phyloP scores from a whole-genome alignment of 2,888 invertebrate genomes.

The Dolichomitus sp. region DNA sequence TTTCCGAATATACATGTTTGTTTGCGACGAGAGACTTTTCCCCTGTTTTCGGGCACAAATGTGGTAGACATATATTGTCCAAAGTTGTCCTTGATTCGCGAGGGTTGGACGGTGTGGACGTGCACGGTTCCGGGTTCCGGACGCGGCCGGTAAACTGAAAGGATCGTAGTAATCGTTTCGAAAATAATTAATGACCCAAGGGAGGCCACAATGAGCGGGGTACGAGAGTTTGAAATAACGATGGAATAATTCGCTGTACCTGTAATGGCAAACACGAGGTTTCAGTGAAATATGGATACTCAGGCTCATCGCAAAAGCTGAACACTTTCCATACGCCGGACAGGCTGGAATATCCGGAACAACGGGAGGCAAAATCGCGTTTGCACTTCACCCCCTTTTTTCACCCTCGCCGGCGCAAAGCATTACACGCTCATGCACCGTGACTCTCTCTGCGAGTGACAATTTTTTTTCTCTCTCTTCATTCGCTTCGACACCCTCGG shows the following conservation, averaged over 20 bases:
- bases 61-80: neutral
- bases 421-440: constrained; percentile 14
- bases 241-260: constrained; percentile 52
- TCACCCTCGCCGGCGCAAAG: constrained; percentile 21
- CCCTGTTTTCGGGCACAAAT: neutral
- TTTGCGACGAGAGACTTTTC: constrained; percentile 22
- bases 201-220: constrained; percentile 50
- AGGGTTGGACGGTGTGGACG: constrained; percentile 20
- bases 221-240: constrained; percentile 26
- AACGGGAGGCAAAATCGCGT: constrained; percentile 39
- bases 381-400: constrained; percentile 25
- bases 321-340: neutral
- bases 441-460: constrained; percentile 17
- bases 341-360: neutral
- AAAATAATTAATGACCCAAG: constrained; percentile 69
- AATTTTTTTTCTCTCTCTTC: constrained; percentile 18
- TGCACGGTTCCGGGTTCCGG: constrained; percentile 7
- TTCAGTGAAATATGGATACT: constrained; percentile 53
- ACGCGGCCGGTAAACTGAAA: constrained; percentile 29
- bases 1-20: constrained; percentile 27
- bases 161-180: constrained; percentile 61
- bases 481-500: constrained; percentile 9
- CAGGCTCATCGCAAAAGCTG: neutral
- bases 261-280: constrained; percentile 55
- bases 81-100: neutral